phyloP scores from a whole-genome alignment of 2,797 vertebrate genomes.

The Eulemur rubriventer region DNA sequence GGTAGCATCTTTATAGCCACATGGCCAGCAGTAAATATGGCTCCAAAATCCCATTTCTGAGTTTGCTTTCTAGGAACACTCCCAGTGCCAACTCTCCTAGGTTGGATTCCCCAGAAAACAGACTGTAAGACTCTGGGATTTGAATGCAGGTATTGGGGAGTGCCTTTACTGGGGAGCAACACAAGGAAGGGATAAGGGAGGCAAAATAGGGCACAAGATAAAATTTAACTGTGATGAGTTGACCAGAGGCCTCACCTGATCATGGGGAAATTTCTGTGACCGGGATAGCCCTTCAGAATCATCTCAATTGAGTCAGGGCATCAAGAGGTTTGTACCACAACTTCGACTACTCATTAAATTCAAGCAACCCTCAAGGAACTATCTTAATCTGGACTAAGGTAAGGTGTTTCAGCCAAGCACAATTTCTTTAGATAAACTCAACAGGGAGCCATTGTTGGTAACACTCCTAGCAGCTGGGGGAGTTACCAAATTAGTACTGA shows the following conservation, averaged over 20 bases:
- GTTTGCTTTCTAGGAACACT: background rate
- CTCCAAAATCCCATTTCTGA: background rate
- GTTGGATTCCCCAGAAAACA: background rate
- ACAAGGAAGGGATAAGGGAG: background rate
- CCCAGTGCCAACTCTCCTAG: background rate
- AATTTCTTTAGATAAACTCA: background rate
- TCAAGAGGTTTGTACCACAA: background rate
- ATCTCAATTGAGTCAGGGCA: background rate
- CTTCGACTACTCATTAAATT: background rate
- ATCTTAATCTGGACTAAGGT: background rate
- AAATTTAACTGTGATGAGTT: background rate
- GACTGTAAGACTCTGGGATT: background rate
- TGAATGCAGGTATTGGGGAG: background rate
- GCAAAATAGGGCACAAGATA: background rate
- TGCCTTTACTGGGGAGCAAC: background rate
- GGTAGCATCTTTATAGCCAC: background rate
- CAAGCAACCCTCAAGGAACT: background rate
- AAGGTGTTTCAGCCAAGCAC: background rate
- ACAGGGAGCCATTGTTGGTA: background rate
- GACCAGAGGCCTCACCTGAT: background rate
- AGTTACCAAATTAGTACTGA: background rate
- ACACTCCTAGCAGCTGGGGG: background rate
- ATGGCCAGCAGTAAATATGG: background rate
- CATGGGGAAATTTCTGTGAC: background rate
- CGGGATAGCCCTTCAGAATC: background rate